phyloP scores from a whole-genome alignment of 2,113 vertebrate species.

The Notarius lentiginosus region DNA sequence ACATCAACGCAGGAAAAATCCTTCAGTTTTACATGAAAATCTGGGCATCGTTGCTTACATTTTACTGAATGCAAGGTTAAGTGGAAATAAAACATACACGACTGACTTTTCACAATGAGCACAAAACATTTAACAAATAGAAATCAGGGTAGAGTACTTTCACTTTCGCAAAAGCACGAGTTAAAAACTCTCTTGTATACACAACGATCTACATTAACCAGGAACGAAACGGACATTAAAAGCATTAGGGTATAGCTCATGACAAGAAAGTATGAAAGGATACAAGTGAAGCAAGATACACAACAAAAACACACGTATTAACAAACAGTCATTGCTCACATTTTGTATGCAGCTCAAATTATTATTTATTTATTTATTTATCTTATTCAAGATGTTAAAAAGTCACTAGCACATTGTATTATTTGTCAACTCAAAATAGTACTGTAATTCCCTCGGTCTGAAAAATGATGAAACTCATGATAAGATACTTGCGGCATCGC shows the following conservation, averaged over 20 bases:
- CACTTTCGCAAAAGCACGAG: not conserved
- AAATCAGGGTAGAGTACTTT: not conserved
- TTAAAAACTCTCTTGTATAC: not conserved
- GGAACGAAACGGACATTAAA: not conserved
- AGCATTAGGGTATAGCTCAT: constrained; percentile 29
- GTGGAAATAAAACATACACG: not conserved
- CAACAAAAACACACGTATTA: not conserved
- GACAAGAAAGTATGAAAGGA: constrained; percentile 33
- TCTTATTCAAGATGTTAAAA: not conserved
- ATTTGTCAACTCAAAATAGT: not conserved
- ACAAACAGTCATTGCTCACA: constrained; percentile 34
- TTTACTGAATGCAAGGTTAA: not conserved
- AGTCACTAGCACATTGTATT: not conserved
- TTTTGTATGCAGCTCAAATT: not conserved
- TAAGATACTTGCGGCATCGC: not conserved
- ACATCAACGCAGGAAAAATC: constrained; percentile 24
- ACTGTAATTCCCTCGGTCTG: not conserved
- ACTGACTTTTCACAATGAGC: not conserved
- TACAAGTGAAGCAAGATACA: constrained; percentile 26
- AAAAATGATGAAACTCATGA: not conserved
- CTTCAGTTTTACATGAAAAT: not conserved
- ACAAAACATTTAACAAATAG: not conserved
- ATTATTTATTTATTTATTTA: no score
- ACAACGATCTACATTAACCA: not conserved
- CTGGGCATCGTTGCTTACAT: not conserved